Evolutionary conservation across 1,140 invertebrate genomes (phyloP).

Genomic region (Anadara kagoshimensis): DNA sequence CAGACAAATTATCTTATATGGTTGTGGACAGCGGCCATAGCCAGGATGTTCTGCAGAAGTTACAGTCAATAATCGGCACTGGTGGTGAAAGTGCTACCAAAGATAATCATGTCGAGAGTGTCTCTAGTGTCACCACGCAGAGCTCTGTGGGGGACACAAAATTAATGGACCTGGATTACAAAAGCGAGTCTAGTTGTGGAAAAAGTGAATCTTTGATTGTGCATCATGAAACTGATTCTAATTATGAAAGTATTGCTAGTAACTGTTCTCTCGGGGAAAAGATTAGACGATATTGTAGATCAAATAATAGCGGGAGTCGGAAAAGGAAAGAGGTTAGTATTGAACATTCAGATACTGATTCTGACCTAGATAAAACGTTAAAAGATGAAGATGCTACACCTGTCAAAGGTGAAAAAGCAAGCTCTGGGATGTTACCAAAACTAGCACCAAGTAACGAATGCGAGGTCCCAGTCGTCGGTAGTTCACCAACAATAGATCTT

Average conservation of each 20-base stretch:
- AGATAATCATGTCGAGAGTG: neutral
- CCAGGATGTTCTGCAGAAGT: constrained; percentile 27
- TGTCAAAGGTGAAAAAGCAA: no score
- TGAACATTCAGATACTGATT: no score
- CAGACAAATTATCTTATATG: constrained; percentile 16
- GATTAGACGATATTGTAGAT: constrained; percentile 36
- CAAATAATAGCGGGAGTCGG: neutral
- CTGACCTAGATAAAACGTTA: no score
- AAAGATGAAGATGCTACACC: no score
- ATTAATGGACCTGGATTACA: neutral
- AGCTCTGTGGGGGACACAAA: no score
- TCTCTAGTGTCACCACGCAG: no score
- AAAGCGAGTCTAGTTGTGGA: neutral
- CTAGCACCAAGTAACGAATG: no score
- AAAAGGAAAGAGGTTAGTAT: no score
- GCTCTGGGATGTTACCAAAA: no score
- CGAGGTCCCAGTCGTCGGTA: no score
- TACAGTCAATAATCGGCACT: constrained; percentile 19
- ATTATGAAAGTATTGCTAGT: constrained; percentile 41
- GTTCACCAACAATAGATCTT: no score
- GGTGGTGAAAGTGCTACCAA: neutral
- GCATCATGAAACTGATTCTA: constrained; percentile 29
- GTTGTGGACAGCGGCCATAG: constrained; percentile 24
- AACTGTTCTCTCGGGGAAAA: constrained; percentile 45
- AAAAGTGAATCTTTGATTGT: neutral